phyloP scores from a whole-genome alignment of 2,113 vertebrate species.

The Microcebus ravelobensis region DNA sequence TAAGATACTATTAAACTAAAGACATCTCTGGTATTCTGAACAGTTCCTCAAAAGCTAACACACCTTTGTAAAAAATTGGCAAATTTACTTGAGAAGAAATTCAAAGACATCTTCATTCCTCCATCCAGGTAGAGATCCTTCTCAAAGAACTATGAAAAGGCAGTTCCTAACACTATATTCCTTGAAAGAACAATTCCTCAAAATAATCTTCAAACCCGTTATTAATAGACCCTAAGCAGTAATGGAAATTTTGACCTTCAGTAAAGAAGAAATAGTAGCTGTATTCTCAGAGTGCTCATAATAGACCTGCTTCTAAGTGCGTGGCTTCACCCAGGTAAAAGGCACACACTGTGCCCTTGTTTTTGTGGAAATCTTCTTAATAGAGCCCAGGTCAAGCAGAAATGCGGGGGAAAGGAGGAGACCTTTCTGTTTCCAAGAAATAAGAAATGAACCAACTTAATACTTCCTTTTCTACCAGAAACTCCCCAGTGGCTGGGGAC shows the following conservation, averaged over 20 bases:
- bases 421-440: conserved; percentile 27
- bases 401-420: neutral
- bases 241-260: conserved; percentile 43
- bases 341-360: neutral
- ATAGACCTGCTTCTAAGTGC: neutral
- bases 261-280: conserved; percentile 41
- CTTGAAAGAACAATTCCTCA: neutral
- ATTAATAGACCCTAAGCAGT: conserved; percentile 37
- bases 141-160: conserved; percentile 9
- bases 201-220: conserved; percentile 18
- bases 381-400: conserved; percentile 45
- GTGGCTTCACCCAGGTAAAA: neutral
- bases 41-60: neutral
- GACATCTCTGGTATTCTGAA: neutral
- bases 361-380: conserved; percentile 37
- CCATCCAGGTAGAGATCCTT: neutral
- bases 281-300: neutral
- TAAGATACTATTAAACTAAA: neutral
- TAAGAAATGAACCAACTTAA: conserved; percentile 51
- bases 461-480: conserved; percentile 35
- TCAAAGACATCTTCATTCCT: neutral
- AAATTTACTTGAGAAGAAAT: conserved; percentile 1
- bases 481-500: conserved; percentile 27
- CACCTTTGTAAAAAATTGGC: neutral
- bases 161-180: neutral